Conservation (phyloP, 2,888 invertebrate species). For the Diarsia dahlii region DNA sequence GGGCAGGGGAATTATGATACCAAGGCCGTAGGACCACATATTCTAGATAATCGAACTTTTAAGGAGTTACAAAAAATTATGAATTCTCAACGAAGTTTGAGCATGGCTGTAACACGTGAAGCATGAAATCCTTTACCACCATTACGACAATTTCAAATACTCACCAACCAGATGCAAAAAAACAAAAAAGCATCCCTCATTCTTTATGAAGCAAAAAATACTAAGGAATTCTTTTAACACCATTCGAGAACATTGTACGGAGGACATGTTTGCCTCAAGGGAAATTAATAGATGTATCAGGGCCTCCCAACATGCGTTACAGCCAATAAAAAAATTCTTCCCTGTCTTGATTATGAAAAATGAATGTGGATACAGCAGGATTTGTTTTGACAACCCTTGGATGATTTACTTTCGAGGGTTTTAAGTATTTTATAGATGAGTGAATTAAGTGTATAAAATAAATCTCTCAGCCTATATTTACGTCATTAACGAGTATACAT, state of each 20-base stretch:
- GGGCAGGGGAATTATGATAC: too few relatives aligned
- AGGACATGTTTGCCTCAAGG: slow-evolving; percentile 65
- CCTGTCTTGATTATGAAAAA: slow-evolving; percentile 62
- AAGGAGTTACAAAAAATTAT: not conserved
- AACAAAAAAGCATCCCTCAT: slow-evolving; percentile 33
- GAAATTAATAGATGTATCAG: slow-evolving; percentile 72
- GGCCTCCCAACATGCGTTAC: slow-evolving; percentile 62
- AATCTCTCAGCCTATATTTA: too few relatives aligned
- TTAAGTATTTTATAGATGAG: not conserved
- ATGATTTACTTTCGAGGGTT: slow-evolving; percentile 31
- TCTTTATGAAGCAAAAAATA: slow-evolving; percentile 30
- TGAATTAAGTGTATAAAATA: too few relatives aligned
- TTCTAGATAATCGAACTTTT: not conserved
- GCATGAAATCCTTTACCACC: not conserved
- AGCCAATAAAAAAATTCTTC: slow-evolving; percentile 66
- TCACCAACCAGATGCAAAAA: slow-evolving; percentile 12
- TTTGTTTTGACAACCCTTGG: slow-evolving; percentile 46
- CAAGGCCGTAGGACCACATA: too few relatives aligned
- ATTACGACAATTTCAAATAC: not conserved
- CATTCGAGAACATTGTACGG: slow-evolving; percentile 45
- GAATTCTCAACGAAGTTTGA: not conserved
- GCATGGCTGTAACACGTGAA: not conserved
- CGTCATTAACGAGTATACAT: too few relatives aligned
- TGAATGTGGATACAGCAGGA: slow-evolving; percentile 49
- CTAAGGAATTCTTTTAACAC: slow-evolving; percentile 55